Conservation (phyloP, 2,888 invertebrate species). For the Mallateleia sp. region DNA sequence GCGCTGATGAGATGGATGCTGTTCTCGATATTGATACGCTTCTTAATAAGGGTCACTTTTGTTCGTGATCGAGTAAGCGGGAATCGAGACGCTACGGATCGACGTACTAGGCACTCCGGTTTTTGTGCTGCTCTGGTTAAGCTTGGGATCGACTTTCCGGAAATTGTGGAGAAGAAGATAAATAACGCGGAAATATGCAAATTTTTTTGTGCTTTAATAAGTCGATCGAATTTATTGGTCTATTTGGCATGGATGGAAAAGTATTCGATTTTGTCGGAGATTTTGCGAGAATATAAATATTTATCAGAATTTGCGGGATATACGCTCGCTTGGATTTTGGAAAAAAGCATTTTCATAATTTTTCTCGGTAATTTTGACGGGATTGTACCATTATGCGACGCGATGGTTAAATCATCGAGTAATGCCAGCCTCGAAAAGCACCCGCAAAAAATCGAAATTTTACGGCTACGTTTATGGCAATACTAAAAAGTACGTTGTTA, state of each 20-base stretch:
- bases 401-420: not conserved
- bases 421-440: not conserved
- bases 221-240: slow-evolving; percentile 34
- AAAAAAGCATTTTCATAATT: slow-evolving; percentile 32
- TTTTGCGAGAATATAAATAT: slow-evolving; percentile 15
- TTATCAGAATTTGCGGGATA: slow-evolving; percentile 17
- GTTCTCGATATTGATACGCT: slow-evolving; percentile 57
- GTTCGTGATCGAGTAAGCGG: slow-evolving; percentile 52
- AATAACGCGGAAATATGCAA: slow-evolving; percentile 49
- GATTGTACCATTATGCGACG: not conserved
- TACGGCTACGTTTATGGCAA: slow-evolving; percentile 52
- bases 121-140: slow-evolving; percentile 21
- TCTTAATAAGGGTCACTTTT: slow-evolving; percentile 70
- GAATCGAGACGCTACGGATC: slow-evolving; percentile 4
- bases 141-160: slow-evolving; percentile 16
- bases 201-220: slow-evolving; percentile 41
- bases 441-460: slow-evolving; percentile 46
- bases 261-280: not conserved
- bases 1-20: slow-evolving; percentile 54
- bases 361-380: not conserved
- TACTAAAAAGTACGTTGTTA: slow-evolving; percentile 55
- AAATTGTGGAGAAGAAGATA: slow-evolving; percentile 37
- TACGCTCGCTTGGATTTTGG: slow-evolving; percentile 11
- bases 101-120: not conserved
- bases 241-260: slow-evolving; percentile 26